Evolutionary conservation across 2,888 invertebrate genomes (phyloP).

Genomic region (Erebia aethiops): DNA sequence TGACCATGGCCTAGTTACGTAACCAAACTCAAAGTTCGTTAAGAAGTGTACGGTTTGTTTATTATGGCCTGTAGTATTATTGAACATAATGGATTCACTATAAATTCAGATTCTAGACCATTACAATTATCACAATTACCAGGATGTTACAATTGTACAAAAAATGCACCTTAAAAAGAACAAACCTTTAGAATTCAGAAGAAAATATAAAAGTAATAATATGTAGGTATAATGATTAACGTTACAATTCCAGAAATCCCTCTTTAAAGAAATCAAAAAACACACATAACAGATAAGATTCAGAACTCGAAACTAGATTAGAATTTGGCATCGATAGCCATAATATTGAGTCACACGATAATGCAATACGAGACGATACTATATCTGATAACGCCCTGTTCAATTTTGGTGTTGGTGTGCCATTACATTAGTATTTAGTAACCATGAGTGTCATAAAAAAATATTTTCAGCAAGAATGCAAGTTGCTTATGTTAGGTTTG

Average conservation of each 20-base stretch:
- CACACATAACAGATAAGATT: slow-evolving; percentile 29
- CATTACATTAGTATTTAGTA: slow-evolving; percentile 5
- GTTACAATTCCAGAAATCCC: neutral
- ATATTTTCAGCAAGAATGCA: slow-evolving; percentile 65
- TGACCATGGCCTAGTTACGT: no score
- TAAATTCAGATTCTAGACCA: no score
- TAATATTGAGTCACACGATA: slow-evolving; percentile 48
- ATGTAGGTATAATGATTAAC: neutral
- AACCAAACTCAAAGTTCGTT: no score
- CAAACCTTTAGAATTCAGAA: no score
- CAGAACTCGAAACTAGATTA: slow-evolving; percentile 30
- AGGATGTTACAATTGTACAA: no score
- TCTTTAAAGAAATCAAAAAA: slow-evolving; percentile 25
- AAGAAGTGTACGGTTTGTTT: no score
- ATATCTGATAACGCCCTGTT: slow-evolving; percentile 41
- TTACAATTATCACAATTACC: no score
- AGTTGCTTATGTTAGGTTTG: slow-evolving; percentile 59
- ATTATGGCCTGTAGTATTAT: no score
- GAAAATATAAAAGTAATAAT: no score
- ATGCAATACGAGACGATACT: slow-evolving; percentile 43
- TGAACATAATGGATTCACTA: no score
- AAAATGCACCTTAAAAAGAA: no score
- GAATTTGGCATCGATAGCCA: slow-evolving; percentile 43
- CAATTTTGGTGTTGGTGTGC: slow-evolving; percentile 24
- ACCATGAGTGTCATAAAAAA: slow-evolving; percentile 65